phyloP scores from a whole-genome alignment of 2,888 invertebrate genomes.

The Merodon equestris region DNA sequence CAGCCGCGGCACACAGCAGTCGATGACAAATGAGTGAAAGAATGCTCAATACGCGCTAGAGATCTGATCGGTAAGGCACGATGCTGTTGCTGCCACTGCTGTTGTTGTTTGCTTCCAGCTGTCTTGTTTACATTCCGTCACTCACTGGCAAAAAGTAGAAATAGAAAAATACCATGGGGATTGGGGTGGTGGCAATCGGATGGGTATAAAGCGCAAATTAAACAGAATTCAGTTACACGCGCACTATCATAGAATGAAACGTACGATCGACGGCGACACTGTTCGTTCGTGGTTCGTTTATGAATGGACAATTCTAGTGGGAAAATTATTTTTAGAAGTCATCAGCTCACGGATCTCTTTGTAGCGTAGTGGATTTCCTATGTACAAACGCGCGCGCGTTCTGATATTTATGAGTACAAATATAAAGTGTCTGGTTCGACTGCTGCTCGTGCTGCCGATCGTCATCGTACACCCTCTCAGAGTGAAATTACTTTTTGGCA shows the following conservation, averaged over 20 bases:
- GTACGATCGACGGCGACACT: conserved; percentile 14
- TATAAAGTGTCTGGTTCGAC: background rate
- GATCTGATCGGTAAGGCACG: conserved; percentile 4
- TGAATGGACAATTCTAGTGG: conserved; percentile 60
- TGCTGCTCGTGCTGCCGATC: background rate
- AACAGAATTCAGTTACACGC: conserved; percentile 50
- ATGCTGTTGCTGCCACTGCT: conserved; percentile 12
- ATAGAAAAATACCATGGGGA: too few species aligned
- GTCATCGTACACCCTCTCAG: conserved; percentile 31
- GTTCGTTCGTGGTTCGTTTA: too few species aligned
- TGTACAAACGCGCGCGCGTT: conserved; percentile 51
- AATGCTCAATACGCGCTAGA: background rate
- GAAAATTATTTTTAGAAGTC: conserved; percentile 56
- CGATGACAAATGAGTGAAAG: conserved; percentile 59
- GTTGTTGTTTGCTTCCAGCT: conserved; percentile 56
- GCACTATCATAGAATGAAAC: conserved; percentile 28
- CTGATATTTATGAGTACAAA: conserved; percentile 38
- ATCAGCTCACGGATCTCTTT: conserved; percentile 15
- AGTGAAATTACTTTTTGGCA: conserved; percentile 59
- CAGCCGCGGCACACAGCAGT: conserved; percentile 21
- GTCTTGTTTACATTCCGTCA: conserved; percentile 64
- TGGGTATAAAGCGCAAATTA: background rate
- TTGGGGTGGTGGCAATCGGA: too few species aligned
- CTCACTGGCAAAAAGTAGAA: background rate
- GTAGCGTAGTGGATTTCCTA: conserved; percentile 53